Conservation (phyloP, 2,888 invertebrate species). For the Branchipolynoe longqiensis region DNA sequence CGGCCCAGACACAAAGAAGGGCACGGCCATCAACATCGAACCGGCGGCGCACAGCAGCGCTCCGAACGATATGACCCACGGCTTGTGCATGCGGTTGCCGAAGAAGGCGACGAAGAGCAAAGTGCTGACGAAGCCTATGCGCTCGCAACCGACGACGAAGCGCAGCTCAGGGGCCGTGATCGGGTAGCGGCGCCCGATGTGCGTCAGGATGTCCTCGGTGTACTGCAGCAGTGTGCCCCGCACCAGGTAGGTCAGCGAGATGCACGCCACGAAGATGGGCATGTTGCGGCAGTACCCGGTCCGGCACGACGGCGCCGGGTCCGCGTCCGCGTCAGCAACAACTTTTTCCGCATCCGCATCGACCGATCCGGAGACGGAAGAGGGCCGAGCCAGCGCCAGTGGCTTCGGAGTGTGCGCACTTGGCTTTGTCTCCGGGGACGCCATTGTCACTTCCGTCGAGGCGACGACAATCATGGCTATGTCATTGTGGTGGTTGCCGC, state of each 20-base stretch:
- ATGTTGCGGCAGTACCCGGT: slow-evolving; percentile 35
- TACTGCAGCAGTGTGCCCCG: slow-evolving; percentile 31
- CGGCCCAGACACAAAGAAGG: slow-evolving; percentile 51
- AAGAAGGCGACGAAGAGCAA: slow-evolving; percentile 43
- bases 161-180: background rate
- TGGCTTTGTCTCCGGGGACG: background rate
- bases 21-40: slow-evolving; percentile 6
- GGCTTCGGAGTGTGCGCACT: background rate
- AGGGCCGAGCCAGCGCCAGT: background rate
- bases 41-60: background rate
- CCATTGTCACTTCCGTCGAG: background rate
- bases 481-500: background rate
- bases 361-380: background rate
- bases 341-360: too few species aligned
- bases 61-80: slow-evolving; percentile 17
- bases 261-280: background rate
- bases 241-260: slow-evolving; percentile 4
- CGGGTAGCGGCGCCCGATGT: slow-evolving; percentile 35
- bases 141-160: slow-evolving; percentile 47
- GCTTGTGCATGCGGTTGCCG: slow-evolving; percentile 38
- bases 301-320: background rate
- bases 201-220: slow-evolving; percentile 12
- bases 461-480: background rate
- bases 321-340: background rate
- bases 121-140: slow-evolving; percentile 26